Conservation (phyloP, 1,140 invertebrate genomes). For the Drosophila pruinosa region DNA sequence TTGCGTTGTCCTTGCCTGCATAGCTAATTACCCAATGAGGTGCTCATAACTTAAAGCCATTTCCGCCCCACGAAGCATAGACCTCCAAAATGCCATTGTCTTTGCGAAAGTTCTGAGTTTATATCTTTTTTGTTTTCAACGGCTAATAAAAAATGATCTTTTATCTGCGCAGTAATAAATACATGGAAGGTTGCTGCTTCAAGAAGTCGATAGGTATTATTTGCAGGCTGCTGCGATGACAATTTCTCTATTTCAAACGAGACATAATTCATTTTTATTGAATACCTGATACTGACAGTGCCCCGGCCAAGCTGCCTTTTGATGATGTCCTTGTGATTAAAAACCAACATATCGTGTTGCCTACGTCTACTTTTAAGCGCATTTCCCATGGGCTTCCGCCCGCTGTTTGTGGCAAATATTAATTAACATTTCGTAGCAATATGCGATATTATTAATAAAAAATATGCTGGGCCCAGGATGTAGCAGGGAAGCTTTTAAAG, state of each 20-base stretch:
- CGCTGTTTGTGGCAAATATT: conserved; percentile 37
- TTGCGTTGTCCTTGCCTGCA: not conserved
- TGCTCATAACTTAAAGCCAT: not conserved
- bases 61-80: no score
- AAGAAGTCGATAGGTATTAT: not conserved
- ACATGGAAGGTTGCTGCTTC: no score
- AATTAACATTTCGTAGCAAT: conserved; percentile 59
- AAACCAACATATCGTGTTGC: conserved; percentile 5
- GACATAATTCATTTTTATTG: conserved; percentile 26
- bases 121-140: conserved; percentile 2
- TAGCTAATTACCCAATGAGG: conserved; percentile 11
- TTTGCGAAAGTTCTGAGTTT: conserved; percentile 3
- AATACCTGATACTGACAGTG: not conserved
- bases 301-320: not conserved
- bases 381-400: not conserved
- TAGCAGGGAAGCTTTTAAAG: conserved; percentile 42
- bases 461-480: conserved; percentile 20
- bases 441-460: conserved; percentile 44
- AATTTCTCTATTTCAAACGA: conserved; percentile 6
- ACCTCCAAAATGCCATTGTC: not conserved
- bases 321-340: conserved; percentile 1
- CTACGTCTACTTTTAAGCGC: not conserved
- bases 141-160: not conserved
- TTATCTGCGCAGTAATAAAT: not conserved
- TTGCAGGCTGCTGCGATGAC: not conserved